Evolutionary conservation across 2,797 vertebrate genomes (phyloP), one percentile per base, ranked within the genome.

Genomic region (Lepus townsendii): DNA sequence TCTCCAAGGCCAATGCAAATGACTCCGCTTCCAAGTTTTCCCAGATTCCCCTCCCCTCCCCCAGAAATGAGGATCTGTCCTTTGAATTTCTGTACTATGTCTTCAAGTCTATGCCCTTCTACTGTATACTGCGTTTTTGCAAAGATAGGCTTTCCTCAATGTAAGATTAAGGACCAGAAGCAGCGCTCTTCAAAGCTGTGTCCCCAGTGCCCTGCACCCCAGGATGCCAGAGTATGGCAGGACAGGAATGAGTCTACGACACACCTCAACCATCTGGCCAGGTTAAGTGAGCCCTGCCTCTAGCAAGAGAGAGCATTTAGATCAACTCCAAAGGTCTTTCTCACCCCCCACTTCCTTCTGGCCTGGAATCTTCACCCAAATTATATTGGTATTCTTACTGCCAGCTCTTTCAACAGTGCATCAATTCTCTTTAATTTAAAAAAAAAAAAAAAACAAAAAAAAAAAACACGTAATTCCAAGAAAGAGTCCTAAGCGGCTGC

Each of bases 1-100:
- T 85, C 69, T 82, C 83, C 60, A 93, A 90, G 32, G 65, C 30
- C 35, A 69, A 87, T 75, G 89, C 80, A 94, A 78, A 54, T 42
- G 50, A 79, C 30, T 65, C 20, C 20, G 85, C 68, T 88, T 80
- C 79, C 60, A 83, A 79, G 13, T 85, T 62, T 47, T 95, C 68
- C 38, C 75, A 94, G 65, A 86, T 69, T 57, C 54, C 4, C 14
- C 73, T 22, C 35, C 12, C 78, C 19, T 82, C 42, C 42, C 54
- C 54, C 8, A 79, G 17, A 82, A 50, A 91, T 47, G 63, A 52
- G 30, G n/a, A 42, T 35, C 47, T 83, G 35, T 78, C 60, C 54
- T 95, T 54, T 69, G 16, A 84, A 69, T 72, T 60, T 87, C 79
- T 50, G 1, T 30, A 57, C 63, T 38, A 94, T 62, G 72, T 63